Evolutionary conservation across 2,113 vertebrate genomes (phyloP).

Genomic region (Pelusios castaneus): DNA sequence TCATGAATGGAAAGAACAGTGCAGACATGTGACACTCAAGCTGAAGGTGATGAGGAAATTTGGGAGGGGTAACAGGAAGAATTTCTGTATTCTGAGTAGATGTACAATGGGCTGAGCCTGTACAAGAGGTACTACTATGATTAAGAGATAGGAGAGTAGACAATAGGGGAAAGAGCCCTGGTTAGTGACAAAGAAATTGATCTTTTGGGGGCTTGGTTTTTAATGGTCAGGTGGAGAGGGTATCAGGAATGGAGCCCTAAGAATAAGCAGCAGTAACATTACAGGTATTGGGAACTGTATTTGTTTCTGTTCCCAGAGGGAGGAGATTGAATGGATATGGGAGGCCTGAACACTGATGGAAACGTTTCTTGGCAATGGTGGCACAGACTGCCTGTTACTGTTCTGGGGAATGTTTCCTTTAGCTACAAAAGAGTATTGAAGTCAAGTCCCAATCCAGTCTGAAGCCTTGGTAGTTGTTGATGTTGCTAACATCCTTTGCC

Average conservation of each 20-base stretch:
- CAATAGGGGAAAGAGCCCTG: background rate
- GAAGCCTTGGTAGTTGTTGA: background rate
- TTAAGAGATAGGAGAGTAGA: background rate
- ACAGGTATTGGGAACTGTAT: background rate
- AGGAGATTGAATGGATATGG: background rate
- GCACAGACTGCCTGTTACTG: background rate
- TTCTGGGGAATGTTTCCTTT: background rate
- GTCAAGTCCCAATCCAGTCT: background rate
- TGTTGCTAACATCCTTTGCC: background rate
- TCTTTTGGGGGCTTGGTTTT: background rate
- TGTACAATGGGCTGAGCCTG: background rate
- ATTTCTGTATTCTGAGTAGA: background rate
- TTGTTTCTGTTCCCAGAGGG: background rate
- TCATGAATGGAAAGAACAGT: background rate
- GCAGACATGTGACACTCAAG: background rate
- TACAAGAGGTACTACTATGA: background rate
- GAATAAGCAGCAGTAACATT: background rate
- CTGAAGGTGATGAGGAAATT: background rate
- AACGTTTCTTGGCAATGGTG: background rate
- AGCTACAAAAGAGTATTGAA: background rate
- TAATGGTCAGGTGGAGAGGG: background rate
- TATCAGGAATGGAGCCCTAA: background rate
- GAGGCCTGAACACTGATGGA: background rate
- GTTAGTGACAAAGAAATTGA: background rate
- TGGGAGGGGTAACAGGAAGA: slow-evolving; percentile 7